Evolutionary conservation across 2,113 vertebrate species (phyloP).

Genomic region (Nibea albiflora): DNA sequence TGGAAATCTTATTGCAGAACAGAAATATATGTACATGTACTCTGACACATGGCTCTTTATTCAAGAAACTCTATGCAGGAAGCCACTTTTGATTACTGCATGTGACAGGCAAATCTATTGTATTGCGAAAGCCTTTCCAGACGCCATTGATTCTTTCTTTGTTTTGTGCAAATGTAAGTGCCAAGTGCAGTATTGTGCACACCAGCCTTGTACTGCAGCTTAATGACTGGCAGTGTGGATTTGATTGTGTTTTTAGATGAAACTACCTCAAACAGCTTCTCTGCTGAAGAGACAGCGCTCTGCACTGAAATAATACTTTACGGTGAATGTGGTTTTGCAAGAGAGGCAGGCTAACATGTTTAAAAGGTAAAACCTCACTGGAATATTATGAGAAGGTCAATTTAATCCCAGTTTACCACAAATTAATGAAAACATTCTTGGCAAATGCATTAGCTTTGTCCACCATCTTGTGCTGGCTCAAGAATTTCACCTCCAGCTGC

Average conservation of each 20-base stretch:
- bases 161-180: not conserved
- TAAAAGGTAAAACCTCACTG: conserved; percentile 34
- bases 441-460: conserved; percentile 37
- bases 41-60: not conserved
- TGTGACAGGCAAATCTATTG: not conserved
- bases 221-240: not conserved
- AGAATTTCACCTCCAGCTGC: conserved; percentile 37
- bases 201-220: not conserved
- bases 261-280: conserved; percentile 8
- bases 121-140: not conserved
- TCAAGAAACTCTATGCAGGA: not conserved
- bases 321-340: not conserved
- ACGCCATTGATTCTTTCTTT: not conserved
- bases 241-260: not conserved
- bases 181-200: not conserved
- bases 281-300: not conserved
- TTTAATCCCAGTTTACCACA: conserved; percentile 38
- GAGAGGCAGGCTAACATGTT: conserved; percentile 28
- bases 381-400: conserved; percentile 28
- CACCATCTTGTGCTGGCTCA: conserved; percentile 44
- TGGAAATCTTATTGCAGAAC: not conserved
- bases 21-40: not conserved
- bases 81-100: no score
- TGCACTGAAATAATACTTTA: conserved; percentile 1
- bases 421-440: conserved; percentile 50